A percentile compares a stretch with the other conserved stretches of the same genome.
Conservation (phyloP, 1,140 invertebrate genomes). For the Aporrectodea caliginosa region DNA sequence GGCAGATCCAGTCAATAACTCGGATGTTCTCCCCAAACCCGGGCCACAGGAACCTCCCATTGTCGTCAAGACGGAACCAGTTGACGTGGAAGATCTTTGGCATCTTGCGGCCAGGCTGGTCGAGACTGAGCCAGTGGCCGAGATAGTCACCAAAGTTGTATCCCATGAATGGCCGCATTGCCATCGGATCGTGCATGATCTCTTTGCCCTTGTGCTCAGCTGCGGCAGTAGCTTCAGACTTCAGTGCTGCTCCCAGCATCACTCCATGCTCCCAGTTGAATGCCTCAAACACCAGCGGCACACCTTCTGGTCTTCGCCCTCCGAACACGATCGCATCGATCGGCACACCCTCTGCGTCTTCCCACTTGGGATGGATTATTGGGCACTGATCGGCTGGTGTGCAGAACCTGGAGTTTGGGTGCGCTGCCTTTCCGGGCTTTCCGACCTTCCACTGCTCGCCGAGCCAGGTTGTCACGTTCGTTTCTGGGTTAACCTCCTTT, state of each 20-base stretch:
- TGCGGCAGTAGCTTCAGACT: slow-evolving; percentile 95
- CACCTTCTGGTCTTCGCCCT: slow-evolving; percentile 83
- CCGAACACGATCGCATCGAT: slow-evolving; percentile 96
- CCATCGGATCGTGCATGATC: slow-evolving; percentile 98
- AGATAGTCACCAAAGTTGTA: slow-evolving; percentile 98
- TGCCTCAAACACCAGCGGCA: slow-evolving; percentile 90
- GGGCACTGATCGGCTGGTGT: slow-evolving; percentile 89
- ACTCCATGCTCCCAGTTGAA: slow-evolving; percentile 94
- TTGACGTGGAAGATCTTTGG: slow-evolving; percentile 90
- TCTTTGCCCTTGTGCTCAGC: slow-evolving; percentile 90
- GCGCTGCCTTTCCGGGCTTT: slow-evolving; percentile 51
- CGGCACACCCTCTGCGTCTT: slow-evolving; percentile 71
- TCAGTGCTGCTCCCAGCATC: slow-evolving; percentile 87
- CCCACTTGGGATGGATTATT: slow-evolving; percentile 79
- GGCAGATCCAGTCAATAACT: slow-evolving; percentile 90
- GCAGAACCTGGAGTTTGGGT: slow-evolving; percentile 72
- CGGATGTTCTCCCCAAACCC: slow-evolving; percentile 95
- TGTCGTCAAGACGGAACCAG: slow-evolving; percentile 84
- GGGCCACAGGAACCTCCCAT: slow-evolving; percentile 90
- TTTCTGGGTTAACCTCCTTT: slow-evolving; percentile 74
- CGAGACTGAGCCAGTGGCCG: slow-evolving; percentile 86
- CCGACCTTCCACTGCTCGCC: slow-evolving; percentile 58
- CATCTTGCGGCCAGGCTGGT: slow-evolving; percentile 27
- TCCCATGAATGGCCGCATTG: slow-evolving; percentile 98
- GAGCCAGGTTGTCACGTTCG: slow-evolving; percentile 48